Evolutionary conservation across 2,797 vertebrate genomes (phyloP), one percentile per base, ranked within the genome.

Genomic region (Serranus cabrilla): DNA sequence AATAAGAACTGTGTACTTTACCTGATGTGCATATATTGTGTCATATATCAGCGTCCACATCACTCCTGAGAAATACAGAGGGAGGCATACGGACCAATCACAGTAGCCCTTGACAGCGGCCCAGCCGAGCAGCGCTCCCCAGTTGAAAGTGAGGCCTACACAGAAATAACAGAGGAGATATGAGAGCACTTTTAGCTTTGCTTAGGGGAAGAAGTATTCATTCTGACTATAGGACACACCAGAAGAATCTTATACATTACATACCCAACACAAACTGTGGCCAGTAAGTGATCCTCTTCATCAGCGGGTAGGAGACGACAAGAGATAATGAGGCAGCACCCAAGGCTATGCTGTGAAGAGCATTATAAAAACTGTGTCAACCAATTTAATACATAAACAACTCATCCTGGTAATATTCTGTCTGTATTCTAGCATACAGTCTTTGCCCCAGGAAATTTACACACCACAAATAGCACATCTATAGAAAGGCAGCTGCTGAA

Each of bases 11-110:
- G 34, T 34, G 34, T 34, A 2, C 65, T 25, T 84, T 82, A 99
- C 98, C 97, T 99, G 98, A 93, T 99, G 98, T 16, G 98, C 98
- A 17, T 99, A 99, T 84, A 99, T 97, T 5, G 98, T 99, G 86
- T 99, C 98, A 0, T 99, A 99, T 52, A 98, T 94, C 75, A 99
- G 87, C 0, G 98, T 99, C 98, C 98, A 99, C 97, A 98, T 96
- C 68, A 99, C 92, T 55, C 98, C 98, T 73, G 97, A 97, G 25
- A 97, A 94, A 91, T 99, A 99, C 66, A 99, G 92, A 1, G 98
- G 98, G 39, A 99, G 95, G 76, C 98, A 99, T 21, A 98, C 95
- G 0, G 96, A 96, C 93, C 96, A 98, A 52, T 98, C 96, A 81
- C 98, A 99, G 0, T 94, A 96, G 18, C 97, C 97, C 77, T 43